These are phyloP conservation scores for Hesperia comma DNA, from an alignment of 2,888 invertebrate genomes.

Conservation along the genomic window DNA sequence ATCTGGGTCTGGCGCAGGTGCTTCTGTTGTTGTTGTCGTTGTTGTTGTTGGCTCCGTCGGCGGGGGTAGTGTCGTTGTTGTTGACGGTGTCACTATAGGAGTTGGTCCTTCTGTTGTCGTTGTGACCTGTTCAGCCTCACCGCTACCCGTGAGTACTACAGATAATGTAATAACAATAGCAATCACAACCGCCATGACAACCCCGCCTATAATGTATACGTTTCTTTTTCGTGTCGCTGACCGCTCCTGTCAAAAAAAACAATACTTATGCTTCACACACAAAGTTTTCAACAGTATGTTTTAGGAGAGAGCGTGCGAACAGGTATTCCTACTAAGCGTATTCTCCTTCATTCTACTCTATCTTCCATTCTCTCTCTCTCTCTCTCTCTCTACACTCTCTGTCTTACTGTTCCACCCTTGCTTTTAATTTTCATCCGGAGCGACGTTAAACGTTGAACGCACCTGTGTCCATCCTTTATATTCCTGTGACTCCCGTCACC, in stretches of 20 bases:
- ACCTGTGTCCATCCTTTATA: too few relatives aligned
- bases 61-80: constrained; percentile 42
- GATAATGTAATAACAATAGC: constrained; percentile 85
- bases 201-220: constrained; percentile 80
- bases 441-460: too few relatives aligned
- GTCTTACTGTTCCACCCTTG: too few relatives aligned
- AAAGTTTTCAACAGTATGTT: too few relatives aligned
- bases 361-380: too few relatives aligned
- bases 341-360: too few relatives aligned
- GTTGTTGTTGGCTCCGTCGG: constrained; percentile 31
- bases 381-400: too few relatives aligned
- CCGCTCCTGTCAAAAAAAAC: constrained; percentile 79
- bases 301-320: too few relatives aligned
- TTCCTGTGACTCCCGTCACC: too few relatives aligned
- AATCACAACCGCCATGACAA: constrained; percentile 81
- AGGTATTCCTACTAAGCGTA: too few relatives aligned
- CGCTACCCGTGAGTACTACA: constrained; percentile 79
- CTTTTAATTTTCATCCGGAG: too few relatives aligned
- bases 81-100: constrained; percentile 42
- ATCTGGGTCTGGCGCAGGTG: constrained; percentile 50
- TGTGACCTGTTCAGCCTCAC: constrained; percentile 57
- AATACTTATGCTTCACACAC: too few relatives aligned
- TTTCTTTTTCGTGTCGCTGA: constrained; percentile 83
- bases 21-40: constrained; percentile 34
- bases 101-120: constrained; percentile 56